Evolutionary conservation across 2,797 vertebrate species (phyloP).

Genomic region (Lepus oiostolus): DNA sequence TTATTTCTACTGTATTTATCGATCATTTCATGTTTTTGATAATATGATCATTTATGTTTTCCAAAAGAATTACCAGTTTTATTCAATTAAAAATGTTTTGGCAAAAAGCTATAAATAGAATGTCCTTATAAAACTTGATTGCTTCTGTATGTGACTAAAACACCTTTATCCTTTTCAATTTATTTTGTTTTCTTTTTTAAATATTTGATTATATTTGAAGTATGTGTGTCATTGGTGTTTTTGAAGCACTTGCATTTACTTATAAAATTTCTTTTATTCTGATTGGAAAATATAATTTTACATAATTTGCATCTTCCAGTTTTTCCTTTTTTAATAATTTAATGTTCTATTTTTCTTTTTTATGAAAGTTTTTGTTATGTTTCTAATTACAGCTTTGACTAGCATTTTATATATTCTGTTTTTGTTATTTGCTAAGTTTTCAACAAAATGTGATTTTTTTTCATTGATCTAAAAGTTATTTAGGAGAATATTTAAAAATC

Average conservation of each 20-base stretch:
- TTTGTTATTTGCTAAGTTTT: conserved; percentile 56
- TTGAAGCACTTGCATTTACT: not conserved
- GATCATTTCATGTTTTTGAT: not conserved
- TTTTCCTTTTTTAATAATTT: conserved; percentile 57
- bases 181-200: conserved; percentile 2
- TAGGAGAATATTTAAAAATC: conserved; percentile 62
- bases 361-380: conserved; percentile 50
- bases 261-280: conserved; percentile 46
- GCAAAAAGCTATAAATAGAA: not conserved
- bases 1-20: not conserved
- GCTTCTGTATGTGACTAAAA: not conserved
- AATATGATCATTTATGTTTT: conserved; percentile 1
- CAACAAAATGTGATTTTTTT: conserved; percentile 56
- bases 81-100: conserved; percentile 25
- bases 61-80: conserved; percentile 2
- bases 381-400: conserved; percentile 44
- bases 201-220: conserved; percentile 30
- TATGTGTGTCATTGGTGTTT: conserved; percentile 47
- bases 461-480: conserved; percentile 31
- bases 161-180: not conserved
- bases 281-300: conserved; percentile 33
- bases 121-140: conserved; percentile 39
- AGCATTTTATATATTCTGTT: not conserved
- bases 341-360: conserved; percentile 11
- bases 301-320: not conserved